A percentile compares a stretch with the other conserved stretches of the same genome.
Conservation (phyloP, 2,888 invertebrate species). For the Macrophya annulata region DNA sequence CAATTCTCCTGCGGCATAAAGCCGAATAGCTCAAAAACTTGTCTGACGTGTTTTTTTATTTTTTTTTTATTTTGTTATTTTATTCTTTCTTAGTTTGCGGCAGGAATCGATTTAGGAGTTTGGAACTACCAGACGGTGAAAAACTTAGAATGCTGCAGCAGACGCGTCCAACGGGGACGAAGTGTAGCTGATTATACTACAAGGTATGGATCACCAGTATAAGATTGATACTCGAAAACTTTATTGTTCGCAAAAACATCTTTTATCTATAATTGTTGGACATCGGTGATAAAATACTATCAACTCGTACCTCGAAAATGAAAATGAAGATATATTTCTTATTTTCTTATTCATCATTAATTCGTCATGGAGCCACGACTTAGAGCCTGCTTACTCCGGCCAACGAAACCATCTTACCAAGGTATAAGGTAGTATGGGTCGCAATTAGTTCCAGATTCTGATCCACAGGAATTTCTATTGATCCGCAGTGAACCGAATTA, state of each 20-base stretch:
- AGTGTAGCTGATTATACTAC: not conserved
- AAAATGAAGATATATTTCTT: not conserved
- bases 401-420: not conserved
- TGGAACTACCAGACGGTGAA: constrained; percentile 60
- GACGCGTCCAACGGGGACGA: not conserved
- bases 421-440: not conserved
- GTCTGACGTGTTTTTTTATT: not conserved
- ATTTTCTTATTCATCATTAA: constrained; percentile 9
- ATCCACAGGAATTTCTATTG: constrained; percentile 62
- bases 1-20: constrained; percentile 11
- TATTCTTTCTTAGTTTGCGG: not conserved
- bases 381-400: not conserved
- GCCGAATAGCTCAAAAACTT: constrained; percentile 42
- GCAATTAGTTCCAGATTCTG: constrained; percentile 65
- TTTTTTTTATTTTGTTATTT: no score
- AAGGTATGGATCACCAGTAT: not conserved
- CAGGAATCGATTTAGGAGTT: constrained; percentile 58
- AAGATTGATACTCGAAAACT: not conserved
- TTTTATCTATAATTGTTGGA: not conserved
- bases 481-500: constrained; percentile 59
- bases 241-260: not conserved
- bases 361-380: constrained; percentile 23
- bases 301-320: not conserved
- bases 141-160: constrained; percentile 54
- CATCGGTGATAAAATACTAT: not conserved